phyloP scores from a whole-genome alignment of 2,113 vertebrate species.

The Riparia riparia region DNA sequence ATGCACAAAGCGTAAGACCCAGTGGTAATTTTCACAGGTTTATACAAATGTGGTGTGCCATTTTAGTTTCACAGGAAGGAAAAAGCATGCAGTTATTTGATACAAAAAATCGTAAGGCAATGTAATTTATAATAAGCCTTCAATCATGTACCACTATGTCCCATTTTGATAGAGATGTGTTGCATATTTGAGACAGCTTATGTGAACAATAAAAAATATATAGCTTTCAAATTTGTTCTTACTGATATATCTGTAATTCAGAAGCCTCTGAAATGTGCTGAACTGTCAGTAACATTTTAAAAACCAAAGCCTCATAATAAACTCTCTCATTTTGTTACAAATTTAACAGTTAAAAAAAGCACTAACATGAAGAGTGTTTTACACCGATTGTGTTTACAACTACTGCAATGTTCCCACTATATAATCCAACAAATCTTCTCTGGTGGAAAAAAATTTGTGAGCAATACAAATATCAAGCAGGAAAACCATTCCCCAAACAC shows the following conservation, averaged over 20 bases:
- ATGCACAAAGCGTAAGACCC: not conserved
- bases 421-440: not conserved
- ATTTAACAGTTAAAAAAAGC: not conserved
- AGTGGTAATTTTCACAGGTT: not conserved
- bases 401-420: not conserved
- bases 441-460: not conserved
- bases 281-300: not conserved
- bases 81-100: not conserved
- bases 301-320: not conserved
- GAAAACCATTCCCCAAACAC: not conserved
- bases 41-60: not conserved
- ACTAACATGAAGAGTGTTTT: not conserved
- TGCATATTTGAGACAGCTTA: not conserved
- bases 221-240: not conserved
- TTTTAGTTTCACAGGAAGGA: not conserved
- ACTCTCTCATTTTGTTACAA: not conserved
- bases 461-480: not conserved
- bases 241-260: not conserved
- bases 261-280: not conserved
- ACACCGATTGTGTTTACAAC: not conserved
- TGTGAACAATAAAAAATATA: not conserved
- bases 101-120: not conserved
- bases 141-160: not conserved
- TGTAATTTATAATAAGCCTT: not conserved
- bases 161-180: not conserved